Conservation (phyloP, 2,797 vertebrate genomes). For the Yasuhikotakia modesta region DNA sequence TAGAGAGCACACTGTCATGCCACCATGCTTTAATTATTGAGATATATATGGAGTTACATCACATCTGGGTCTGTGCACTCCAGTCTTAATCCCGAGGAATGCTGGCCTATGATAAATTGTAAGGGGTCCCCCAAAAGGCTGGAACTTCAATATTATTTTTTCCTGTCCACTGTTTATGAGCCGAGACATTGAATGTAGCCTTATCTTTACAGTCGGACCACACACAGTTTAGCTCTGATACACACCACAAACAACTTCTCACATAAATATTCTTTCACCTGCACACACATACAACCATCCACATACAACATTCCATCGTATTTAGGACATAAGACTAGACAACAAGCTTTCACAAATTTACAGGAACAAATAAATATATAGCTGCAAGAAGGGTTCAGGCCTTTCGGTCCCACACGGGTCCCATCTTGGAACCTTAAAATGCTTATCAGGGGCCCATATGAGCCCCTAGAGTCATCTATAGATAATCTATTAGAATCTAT, state of each 20-base stretch:
- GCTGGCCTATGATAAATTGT: constrained; percentile 44
- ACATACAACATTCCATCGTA: neutral
- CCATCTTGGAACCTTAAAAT: no score
- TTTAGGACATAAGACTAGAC: neutral
- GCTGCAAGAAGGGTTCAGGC: no score
- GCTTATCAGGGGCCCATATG: no score
- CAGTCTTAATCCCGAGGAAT: constrained; percentile 51
- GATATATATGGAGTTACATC: constrained; percentile 19
- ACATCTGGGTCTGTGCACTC: neutral
- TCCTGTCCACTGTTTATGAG: constrained; percentile 30
- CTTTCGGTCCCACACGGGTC: no score
- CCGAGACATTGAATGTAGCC: constrained; percentile 20
- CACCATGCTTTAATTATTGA: neutral
- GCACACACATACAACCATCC: constrained; percentile 8
- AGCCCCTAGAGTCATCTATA: no score
- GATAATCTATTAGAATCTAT: no score
- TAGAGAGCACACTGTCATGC: neutral
- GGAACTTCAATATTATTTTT: constrained; percentile 37
- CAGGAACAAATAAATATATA: neutral
- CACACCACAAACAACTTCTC: constrained; percentile 13
- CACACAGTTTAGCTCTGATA: neutral
- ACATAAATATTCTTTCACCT: neutral
- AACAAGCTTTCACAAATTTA: neutral
- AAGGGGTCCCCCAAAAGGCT: constrained; percentile 46
- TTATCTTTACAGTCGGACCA: constrained; percentile 27